A percentile compares a stretch with the other conserved stretches of the same genome.
Evolutionary conservation across 1,140 invertebrate species (phyloP).

Genomic region (Drosophila orena): DNA sequence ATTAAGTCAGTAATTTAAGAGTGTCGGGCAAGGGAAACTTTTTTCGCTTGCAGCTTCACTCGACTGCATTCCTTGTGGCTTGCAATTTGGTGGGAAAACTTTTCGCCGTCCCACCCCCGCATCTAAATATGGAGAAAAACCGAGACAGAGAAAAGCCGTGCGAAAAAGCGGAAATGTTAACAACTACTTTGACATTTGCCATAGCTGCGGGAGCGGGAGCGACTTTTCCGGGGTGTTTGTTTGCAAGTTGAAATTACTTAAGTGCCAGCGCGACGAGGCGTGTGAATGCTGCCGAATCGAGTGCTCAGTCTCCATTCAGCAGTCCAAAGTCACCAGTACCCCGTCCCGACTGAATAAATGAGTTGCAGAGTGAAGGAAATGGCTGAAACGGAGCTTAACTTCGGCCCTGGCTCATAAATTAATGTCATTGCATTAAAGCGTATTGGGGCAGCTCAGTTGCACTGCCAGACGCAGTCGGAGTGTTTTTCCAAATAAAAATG

Average conservation of each 20-base stretch:
- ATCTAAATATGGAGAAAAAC: background rate
- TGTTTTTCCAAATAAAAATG: constrained; percentile 3
- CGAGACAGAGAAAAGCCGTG: constrained; percentile 37
- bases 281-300: constrained; percentile 65
- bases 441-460: constrained; percentile 29
- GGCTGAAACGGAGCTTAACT: constrained; percentile 28
- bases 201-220: constrained; percentile 11
- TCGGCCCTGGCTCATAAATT: constrained; percentile 58
- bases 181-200: constrained; percentile 80
- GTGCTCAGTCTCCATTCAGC: constrained; percentile 3
- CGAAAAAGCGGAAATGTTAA: constrained; percentile 75
- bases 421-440: constrained; percentile 72
- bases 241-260: constrained; percentile 76
- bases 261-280: constrained; percentile 68
- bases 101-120: constrained; percentile 29
- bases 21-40: constrained; percentile 68
- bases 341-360: constrained; percentile 40
- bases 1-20: constrained; percentile 82
- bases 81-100: constrained; percentile 70
- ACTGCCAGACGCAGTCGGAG: constrained; percentile 2
- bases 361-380: constrained; percentile 31
- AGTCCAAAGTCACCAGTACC: background rate
- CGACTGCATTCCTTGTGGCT: constrained; percentile 76
- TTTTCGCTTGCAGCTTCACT: constrained; percentile 61
- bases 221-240: constrained; percentile 41